Evolutionary conservation across 2,113 vertebrate species (phyloP).

Genomic region (Apodemus sylvaticus): DNA sequence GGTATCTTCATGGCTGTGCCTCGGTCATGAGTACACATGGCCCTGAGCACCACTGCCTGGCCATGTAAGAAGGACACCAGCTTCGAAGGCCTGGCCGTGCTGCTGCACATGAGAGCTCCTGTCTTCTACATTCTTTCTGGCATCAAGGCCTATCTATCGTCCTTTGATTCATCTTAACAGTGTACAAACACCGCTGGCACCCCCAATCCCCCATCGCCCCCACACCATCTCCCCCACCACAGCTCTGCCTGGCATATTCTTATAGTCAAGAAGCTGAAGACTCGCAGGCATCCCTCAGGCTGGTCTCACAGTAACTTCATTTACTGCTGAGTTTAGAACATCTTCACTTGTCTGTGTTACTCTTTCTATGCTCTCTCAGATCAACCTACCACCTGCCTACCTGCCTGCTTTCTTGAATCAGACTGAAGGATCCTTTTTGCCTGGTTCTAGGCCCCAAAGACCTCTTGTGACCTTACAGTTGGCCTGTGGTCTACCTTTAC

Average conservation of each 20-base stretch:
- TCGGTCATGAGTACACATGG: neutral
- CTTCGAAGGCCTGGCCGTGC: neutral
- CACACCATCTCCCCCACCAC: no score
- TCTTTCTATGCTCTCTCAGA: neutral
- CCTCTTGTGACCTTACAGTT: neutral
- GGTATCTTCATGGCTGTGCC: neutral
- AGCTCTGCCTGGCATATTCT: no score
- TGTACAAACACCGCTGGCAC: no score
- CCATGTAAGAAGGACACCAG: no score
- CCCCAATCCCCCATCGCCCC: no score
- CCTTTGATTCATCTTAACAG: neutral
- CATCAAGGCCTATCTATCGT: no score
- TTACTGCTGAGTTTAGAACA: neutral
- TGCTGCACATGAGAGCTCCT: neutral
- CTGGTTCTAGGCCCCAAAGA: neutral
- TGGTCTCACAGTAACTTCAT: neutral
- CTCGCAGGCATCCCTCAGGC: no score
- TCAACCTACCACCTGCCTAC: no score
- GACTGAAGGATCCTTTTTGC: neutral
- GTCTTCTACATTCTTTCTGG: neutral
- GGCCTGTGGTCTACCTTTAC: neutral
- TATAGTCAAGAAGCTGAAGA: neutral
- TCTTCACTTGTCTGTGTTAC: neutral
- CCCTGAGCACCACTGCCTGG: neutral
- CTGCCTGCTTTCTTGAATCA: no score